Base-by-base conservation (phyloP, 2,797 vertebrate species). In the Hydrocynus forskahlii region DNA sequence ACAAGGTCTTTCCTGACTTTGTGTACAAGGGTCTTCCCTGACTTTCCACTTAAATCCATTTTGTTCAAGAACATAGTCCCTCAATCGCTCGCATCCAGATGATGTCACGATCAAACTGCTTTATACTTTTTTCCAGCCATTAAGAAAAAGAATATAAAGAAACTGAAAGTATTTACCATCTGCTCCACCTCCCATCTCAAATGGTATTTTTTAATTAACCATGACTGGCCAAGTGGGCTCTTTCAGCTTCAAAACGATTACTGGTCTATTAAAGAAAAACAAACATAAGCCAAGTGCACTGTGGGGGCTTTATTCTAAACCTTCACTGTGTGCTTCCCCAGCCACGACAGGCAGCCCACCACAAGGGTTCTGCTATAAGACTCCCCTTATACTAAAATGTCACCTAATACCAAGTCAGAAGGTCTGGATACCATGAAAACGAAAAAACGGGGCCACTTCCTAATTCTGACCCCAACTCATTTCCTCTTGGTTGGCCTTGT, bases 361-460 rank as follows among this genome's bases (percentile, higher is more conserved):
- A 59, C 62, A 35, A 55, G 17, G 55, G 0, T 48, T 35, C 74
- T 43, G 60, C 14, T 75, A 50, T 71, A 69, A 72, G 19, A 38
- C 52, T 12, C 29, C 25, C 66, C 25, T 75, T 45, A 45, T 77
- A 59, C 59, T 57, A 45, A 57, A 80, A 67, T 67, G 25, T 63
- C 66, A 70, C 19, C 35, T 9, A 62, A 43, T 17, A 45, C 16
- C 14, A 35, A 19, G 54, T 70, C 79, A 69, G 29, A 7, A 76
- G 29, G 23, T 81, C 72, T 21, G 59, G 73, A 76, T 81, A 72
- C 59, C 75, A 79, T 71, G 75, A 7, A 12, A 54, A 48, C 21
- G n/a, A 78, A 12, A 45, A 73, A 70, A 40, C 38, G 35, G 70
- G 52, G 25, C 23, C 5, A 4, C 55, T 83, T 86, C 75, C 75